Percentiles rank a stretch among this genome's conserved stretches.
phyloP scores from a whole-genome alignment of 2,797 vertebrate genomes.

The Rhabdomys pumilio region DNA sequence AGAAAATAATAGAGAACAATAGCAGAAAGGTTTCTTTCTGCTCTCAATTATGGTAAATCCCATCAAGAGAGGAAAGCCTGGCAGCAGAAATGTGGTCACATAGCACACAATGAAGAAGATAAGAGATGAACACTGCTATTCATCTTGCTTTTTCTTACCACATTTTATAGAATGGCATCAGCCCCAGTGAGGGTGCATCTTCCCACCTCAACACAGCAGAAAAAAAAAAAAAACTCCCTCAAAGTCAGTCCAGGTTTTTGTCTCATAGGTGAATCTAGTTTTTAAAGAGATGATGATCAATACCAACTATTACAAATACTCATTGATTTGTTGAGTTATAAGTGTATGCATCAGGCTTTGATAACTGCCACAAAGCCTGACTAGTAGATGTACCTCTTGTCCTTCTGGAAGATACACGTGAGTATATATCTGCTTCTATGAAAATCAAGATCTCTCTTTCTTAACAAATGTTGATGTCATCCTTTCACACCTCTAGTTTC shows the following conservation, averaged over 20 bases:
- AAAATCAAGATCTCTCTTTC: not conserved
- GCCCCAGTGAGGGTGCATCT: not conserved
- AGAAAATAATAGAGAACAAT: not conserved
- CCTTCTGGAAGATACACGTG: not conserved
- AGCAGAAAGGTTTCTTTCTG: not conserved
- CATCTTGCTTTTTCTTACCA: not conserved
- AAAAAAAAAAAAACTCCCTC: not conserved
- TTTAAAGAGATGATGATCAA: no score
- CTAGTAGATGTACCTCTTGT: not conserved
- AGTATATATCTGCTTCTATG: not conserved
- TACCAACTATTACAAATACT: not conserved
- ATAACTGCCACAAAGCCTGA: not conserved
- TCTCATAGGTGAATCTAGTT: no score
- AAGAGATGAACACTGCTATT: not conserved
- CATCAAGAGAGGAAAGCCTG: no score
- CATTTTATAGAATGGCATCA: no score
- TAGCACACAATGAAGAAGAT: not conserved
- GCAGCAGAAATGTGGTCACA: no score
- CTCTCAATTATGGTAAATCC: not conserved
- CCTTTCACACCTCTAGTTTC: fast-evolving
- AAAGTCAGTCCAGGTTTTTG: not conserved
- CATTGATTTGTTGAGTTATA: not conserved
- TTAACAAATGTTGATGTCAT: not conserved
- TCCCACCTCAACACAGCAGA: not conserved
- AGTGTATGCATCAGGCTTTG: not conserved